Base-by-base conservation (phyloP, 2,888 invertebrate genomes). In the Dryobotodes eremita region DNA sequence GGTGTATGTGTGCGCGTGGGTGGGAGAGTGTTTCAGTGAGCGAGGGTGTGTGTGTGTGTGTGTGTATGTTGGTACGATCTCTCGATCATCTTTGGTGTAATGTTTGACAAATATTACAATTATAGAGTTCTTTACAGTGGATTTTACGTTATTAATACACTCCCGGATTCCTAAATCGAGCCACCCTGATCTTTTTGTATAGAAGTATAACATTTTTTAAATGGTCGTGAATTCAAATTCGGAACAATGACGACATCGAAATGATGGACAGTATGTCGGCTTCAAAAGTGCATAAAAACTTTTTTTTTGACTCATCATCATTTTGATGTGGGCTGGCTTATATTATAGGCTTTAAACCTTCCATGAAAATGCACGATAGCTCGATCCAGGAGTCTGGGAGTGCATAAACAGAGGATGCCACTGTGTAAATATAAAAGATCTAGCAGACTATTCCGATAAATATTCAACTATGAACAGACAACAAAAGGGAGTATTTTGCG, bases 91-190 rank as follows among this genome's bases (percentile, higher is more conserved):
- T 36, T 84, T 84, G 66, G 80, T 79, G 80, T 13, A 59, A 57
- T 26, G 46, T 79, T 75, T 80, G n/a, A 62, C 50, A 66, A 57
- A 75, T 66, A 71, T 77, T 77, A 59, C 46, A 57, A 53, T 72
- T 57, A 70, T 10, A 64, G 59, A 71, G 46, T n/a, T 57, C 62
- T 57, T 68, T 77, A 36, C n/a, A 42, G 20, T 20, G 15, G 46
- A 53, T 53, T 70, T 61, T 81, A 66, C 23, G 11, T 23, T 59
- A 36, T 20, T 48, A 61, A 31, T 66, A 23, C 59, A 59, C 59
- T 26, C 15, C 15, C 15, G 15, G 15, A 13, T 7, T 13, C 26
- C 15, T 59, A 7, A 26, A 59, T 15, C 15, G 17, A 57, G n/a
- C 13, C 13, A 57, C n/a, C 57, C n/a, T 57, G 57, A 13, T 10